Percentiles rank a stretch among this genome's conserved stretches.
These are phyloP conservation scores for Xyrichtys novacula DNA, from an alignment of 2,797 vertebrate genomes.

Conservation along the genomic window DNA sequence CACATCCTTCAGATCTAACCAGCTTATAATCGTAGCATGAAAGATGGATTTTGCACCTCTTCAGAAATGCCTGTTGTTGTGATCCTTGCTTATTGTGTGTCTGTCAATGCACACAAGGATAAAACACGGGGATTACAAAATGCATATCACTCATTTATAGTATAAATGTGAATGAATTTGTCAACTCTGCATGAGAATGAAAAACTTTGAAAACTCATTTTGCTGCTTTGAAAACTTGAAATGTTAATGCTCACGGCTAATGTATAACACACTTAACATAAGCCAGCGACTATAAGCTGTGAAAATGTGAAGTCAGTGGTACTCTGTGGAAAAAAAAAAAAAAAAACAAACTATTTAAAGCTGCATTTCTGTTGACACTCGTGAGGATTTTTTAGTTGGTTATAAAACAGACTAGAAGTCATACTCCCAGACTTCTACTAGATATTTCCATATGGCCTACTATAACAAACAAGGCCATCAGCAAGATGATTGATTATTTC, in stretches of 20 bases:
- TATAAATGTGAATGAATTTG: slow-evolving; percentile 22
- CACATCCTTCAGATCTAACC: no score
- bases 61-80: slow-evolving; percentile 17
- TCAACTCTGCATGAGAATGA: slow-evolving; percentile 18
- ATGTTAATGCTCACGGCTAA: slow-evolving; percentile 8
- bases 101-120: neutral
- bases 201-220: slow-evolving; percentile 18
- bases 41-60: slow-evolving; percentile 29
- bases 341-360: neutral
- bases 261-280: neutral
- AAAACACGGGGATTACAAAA: slow-evolving; percentile 39
- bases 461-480: no score
- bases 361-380: slow-evolving; percentile 1
- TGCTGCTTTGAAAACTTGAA: slow-evolving; percentile 16
- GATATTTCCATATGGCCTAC: no score
- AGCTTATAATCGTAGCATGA: slow-evolving; percentile 3
- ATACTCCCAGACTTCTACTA: no score
- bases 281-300: slow-evolving; percentile 9
- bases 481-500: no score
- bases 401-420: neutral
- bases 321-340: no score
- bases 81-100: slow-evolving; percentile 17
- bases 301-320: slow-evolving; percentile 13
- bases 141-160: slow-evolving; percentile 30
- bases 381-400: neutral